Conservation (phyloP, 2,797 vertebrate species). For the Lemur catta region DNA sequence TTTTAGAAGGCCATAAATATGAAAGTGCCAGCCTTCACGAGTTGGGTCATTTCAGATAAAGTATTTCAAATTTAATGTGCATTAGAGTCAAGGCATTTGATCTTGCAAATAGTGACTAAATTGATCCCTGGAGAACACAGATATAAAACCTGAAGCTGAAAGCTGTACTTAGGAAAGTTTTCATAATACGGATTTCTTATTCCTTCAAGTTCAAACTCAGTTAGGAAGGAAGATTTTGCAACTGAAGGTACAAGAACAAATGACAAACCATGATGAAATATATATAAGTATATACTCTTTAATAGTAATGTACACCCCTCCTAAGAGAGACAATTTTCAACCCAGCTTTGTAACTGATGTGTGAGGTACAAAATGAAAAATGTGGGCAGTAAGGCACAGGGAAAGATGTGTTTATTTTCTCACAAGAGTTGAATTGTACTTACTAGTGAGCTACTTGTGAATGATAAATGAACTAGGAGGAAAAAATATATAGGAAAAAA, state of each 20-base stretch:
- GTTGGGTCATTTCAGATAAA: not conserved
- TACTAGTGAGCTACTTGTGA: constrained; percentile 41
- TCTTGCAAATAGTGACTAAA: not conserved
- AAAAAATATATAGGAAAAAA: not conserved
- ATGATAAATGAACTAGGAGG: constrained; percentile 16
- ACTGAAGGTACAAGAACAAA: constrained; percentile 14
- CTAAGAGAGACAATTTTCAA: not conserved
- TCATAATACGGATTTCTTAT: not conserved
- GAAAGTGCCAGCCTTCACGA: not conserved
- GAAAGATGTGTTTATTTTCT: not conserved
- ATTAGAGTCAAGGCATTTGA: not conserved
- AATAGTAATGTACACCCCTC: not conserved
- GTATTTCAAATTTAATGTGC: not conserved
- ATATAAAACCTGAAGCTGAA: not conserved
- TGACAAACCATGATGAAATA: not conserved
- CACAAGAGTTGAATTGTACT: constrained; percentile 7
- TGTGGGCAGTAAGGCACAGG: not conserved
- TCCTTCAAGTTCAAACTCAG: not conserved
- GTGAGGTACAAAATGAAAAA: not conserved
- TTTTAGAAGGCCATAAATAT: not conserved
- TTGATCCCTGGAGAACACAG: not conserved
- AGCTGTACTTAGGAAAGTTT: not conserved
- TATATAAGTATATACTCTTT: not conserved
- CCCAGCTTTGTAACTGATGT: not conserved
- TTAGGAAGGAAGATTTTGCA: constrained; percentile 8